phyloP scores from a whole-genome alignment of 2,888 invertebrate genomes.

The Latrodectus hesperus region DNA sequence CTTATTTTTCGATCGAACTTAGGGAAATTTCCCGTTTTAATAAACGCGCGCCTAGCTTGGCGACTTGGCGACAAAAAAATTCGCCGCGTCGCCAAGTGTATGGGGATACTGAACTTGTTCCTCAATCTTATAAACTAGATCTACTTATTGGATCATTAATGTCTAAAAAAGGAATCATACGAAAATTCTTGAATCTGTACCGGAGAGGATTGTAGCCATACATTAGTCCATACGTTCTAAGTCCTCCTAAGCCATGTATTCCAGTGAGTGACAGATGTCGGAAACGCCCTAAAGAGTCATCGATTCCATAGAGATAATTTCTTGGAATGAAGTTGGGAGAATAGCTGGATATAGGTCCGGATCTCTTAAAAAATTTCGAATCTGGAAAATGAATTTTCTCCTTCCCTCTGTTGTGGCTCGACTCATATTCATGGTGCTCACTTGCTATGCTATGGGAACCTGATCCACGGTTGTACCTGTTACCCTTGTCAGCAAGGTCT shows the following conservation, averaged over 20 bases:
- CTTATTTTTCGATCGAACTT: too few relatives aligned
- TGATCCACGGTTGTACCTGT: constrained; percentile 31
- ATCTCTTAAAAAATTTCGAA: constrained; percentile 11
- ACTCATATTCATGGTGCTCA: constrained; percentile 13
- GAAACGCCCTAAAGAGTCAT: constrained; percentile 1
- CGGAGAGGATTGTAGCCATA: constrained; percentile 36
- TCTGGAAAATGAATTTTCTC: constrained; percentile 5
- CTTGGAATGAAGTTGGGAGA: constrained; percentile 22
- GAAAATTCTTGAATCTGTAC: constrained; percentile 6
- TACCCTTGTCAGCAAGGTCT: constrained; percentile 30
- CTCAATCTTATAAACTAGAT: too few relatives aligned
- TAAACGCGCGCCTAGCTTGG: too few relatives aligned
- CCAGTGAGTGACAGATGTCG: constrained; percentile 26
- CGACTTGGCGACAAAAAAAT: too few relatives aligned
- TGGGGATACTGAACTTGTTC: too few relatives aligned
- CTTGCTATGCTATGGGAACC: constrained; percentile 11
- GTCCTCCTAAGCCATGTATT: constrained; percentile 45
- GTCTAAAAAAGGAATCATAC: neutral
- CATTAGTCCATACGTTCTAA: constrained; percentile 22
- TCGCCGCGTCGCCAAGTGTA: too few relatives aligned
- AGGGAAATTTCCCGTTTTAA: too few relatives aligned
- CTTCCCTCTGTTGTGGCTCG: constrained; percentile 16
- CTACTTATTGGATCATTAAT: neutral
- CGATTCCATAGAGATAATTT: constrained; percentile 29
- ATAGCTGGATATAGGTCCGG: constrained; percentile 2